Percentiles rank a stretch among this genome's conserved stretches.
phyloP scores from a whole-genome alignment of 1,140 invertebrate species.

The Meloidogyne exigua region DNA sequence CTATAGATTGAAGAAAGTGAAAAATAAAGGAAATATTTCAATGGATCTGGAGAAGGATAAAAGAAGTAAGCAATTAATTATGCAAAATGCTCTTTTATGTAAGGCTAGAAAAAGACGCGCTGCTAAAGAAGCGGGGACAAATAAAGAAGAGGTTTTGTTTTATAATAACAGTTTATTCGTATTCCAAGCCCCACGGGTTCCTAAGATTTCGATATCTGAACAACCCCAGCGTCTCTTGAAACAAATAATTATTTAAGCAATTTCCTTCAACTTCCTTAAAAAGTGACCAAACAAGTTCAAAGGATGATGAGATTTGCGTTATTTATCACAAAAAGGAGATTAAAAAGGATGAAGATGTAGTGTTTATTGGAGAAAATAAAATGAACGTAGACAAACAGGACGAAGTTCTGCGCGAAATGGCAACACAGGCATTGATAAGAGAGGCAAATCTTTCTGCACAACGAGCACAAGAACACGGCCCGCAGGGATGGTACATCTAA shows the following conservation, averaged over 20 bases:
- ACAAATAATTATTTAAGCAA: neutral
- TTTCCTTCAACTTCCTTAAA: neutral
- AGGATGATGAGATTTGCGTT: neutral
- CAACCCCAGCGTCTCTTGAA: too few relatives aligned
- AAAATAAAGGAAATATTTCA: neutral
- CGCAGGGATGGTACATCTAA: slow-evolving; percentile 13
- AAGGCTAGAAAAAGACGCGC: neutral
- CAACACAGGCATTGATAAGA: neutral
- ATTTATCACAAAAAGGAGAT: neutral
- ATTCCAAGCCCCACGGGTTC: too few relatives aligned
- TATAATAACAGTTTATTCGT: too few relatives aligned
- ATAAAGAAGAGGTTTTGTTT: neutral
- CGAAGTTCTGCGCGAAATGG: neutral
- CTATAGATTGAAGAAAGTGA: neutral
- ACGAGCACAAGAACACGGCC: neutral
- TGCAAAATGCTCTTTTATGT: neutral
- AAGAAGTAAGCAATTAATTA: neutral
- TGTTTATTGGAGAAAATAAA: slow-evolving; percentile 3
- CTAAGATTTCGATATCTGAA: too few relatives aligned
- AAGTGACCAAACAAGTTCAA: neutral
- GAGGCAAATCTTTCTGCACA: slow-evolving; percentile 6
- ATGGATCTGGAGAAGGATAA: neutral
- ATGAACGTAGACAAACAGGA: neutral
- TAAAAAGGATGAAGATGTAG: neutral
- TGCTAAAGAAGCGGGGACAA: neutral